These are phyloP conservation scores for Hesperia comma DNA, from an alignment of 2,888 invertebrate genomes.

Conservation along the genomic window DNA sequence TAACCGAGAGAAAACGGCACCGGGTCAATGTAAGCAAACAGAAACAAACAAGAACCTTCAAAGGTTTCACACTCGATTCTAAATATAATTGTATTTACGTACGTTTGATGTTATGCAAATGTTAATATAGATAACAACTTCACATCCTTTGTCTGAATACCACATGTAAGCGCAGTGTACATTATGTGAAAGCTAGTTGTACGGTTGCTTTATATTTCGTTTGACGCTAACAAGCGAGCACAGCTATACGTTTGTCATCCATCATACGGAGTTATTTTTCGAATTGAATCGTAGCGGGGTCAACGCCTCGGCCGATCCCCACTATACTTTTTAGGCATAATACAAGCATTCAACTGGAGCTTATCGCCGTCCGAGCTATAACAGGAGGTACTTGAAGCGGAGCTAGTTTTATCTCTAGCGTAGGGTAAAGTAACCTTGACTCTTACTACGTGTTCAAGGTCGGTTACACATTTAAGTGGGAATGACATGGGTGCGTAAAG, in stretches of 20 bases:
- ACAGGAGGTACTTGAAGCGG: constrained; percentile 63
- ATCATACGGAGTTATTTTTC: constrained; percentile 59
- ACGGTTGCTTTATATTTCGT: constrained; percentile 47
- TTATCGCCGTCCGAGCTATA: constrained; percentile 67
- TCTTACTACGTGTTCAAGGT: constrained; percentile 66
- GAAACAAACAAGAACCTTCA: constrained; percentile 24
- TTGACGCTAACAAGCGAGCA: constrained; percentile 46
- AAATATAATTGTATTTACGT: constrained; percentile 11
- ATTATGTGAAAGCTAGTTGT: constrained; percentile 10
- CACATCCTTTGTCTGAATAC: constrained; percentile 28
- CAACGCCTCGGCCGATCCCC: constrained; percentile 67
- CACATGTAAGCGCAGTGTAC: constrained; percentile 1
- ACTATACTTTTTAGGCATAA: constrained; percentile 62
- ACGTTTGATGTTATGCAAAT: constrained; percentile 15
- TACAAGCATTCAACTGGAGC: constrained; percentile 61
- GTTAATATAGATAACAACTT: constrained; percentile 16
- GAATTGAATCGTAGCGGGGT: constrained; percentile 72
- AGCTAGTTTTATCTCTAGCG: constrained; percentile 42
- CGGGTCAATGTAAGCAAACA: constrained; percentile 28
- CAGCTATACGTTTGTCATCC: constrained; percentile 53
- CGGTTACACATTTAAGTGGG: constrained; percentile 33
- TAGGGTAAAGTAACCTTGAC: constrained; percentile 65
- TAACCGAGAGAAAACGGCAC: constrained; percentile 18
- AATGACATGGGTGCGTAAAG: constrained; percentile 21
- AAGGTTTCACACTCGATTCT: constrained; percentile 35